Evolutionary conservation across 2,888 invertebrate genomes (phyloP), one percentile per base, ranked within the genome.

Genomic region (Cyclophora punctaria): DNA sequence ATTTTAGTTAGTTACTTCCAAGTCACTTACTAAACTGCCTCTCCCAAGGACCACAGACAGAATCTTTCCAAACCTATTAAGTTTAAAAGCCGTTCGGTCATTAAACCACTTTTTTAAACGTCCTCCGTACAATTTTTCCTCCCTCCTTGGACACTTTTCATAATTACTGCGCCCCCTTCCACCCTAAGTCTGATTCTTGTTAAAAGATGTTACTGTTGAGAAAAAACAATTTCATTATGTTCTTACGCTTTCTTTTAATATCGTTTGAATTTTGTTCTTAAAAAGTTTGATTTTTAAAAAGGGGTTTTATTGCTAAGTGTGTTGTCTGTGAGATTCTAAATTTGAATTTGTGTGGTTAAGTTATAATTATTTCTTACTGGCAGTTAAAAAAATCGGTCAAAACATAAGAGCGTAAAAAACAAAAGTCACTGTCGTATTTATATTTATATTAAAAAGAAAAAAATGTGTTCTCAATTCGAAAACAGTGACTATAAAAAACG

Each of bases 21-120:
- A 20, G 20, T 20, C 20, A 20, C 20, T 20, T 20, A 20, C 20
- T 20, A 20, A 20, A 20, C 20, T 20, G 20, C 20, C 20, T 20
- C 20, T 20, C 20, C 41, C 48, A 49, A 48, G 59, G 62, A 62
- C 64, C 66, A 71, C 66, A 62, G 66, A 64, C 69, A 67, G 71
- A 74, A 77, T 80, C 75, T 75, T 78, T 83, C 81, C 67, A 73
- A 86, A 83, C 84, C 85, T 83, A 86, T 87, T 87, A 87, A 83
- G 63, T 81, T 75, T 82, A 78, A 84, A 83, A 83, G 84, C 83
- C 74, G 76, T 76, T 77, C 71, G 78, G 79, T 80, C 85, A 81
- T 86, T 85, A 84, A 73, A 82, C 75, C 75, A 70, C 71, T 80
- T 83, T 86, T 87, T 83, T 80, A 78, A 83, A 79, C 77, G 82